Conservation (phyloP, 2,888 invertebrate genomes). For the Mellilla xanthometata region DNA sequence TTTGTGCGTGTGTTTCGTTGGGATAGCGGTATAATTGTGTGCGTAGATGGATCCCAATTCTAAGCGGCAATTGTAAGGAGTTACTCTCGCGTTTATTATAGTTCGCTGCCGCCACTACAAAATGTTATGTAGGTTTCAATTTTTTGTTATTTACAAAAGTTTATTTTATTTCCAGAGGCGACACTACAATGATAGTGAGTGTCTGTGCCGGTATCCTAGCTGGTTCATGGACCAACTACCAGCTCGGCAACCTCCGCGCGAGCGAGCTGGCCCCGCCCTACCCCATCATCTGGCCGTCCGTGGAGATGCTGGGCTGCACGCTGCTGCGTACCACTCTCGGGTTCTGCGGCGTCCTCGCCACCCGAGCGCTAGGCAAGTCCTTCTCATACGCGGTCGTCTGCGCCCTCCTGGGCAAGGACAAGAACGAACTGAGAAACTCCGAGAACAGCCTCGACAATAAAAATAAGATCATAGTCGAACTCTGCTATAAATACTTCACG, state of each 20-base stretch:
- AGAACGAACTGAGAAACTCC: slow-evolving; percentile 85
- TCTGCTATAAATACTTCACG: slow-evolving; percentile 91
- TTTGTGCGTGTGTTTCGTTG: too few relatives aligned
- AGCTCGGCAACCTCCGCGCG: slow-evolving; percentile 86
- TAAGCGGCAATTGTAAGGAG: too few relatives aligned
- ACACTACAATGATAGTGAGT: slow-evolving; percentile 94
- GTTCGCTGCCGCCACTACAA: too few relatives aligned
- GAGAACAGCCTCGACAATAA: slow-evolving; percentile 86
- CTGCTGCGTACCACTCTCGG: slow-evolving; percentile 89
- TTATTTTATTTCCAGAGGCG: too few relatives aligned
- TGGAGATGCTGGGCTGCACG: slow-evolving; percentile 85
- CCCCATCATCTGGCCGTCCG: slow-evolving; percentile 90
- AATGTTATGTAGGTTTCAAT: too few relatives aligned
- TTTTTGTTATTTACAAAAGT: too few relatives aligned
- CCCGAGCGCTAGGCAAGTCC: slow-evolving; percentile 86
- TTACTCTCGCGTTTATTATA: too few relatives aligned
- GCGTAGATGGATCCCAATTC: too few relatives aligned
- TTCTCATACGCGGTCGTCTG: slow-evolving; percentile 87
- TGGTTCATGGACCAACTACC: slow-evolving; percentile 93
- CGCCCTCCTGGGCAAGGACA: slow-evolving; percentile 86
- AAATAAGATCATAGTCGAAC: slow-evolving; percentile 89
- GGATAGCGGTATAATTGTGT: too few relatives aligned
- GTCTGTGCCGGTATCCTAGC: slow-evolving; percentile 90
- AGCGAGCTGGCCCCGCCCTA: slow-evolving; percentile 87
- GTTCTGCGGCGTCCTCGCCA: slow-evolving; percentile 87